Base-by-base conservation (phyloP, 2,888 invertebrate species). In the Eupeodes luniger region DNA sequence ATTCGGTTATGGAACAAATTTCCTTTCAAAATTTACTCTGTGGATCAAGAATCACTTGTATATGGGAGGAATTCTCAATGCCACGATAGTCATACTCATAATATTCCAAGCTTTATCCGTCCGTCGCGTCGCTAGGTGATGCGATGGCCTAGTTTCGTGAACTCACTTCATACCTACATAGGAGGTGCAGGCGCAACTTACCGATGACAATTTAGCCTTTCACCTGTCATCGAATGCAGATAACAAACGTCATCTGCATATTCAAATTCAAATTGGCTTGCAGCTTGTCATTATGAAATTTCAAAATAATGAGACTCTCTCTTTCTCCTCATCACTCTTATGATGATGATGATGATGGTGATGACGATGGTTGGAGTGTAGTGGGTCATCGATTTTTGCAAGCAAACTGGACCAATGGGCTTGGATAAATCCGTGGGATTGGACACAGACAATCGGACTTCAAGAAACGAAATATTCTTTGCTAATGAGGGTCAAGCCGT, bases 191-290 rank as follows among this genome's bases (percentile, higher is more conserved):
- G 19, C 47, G 53, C 64, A 64, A 51, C 55, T 78, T 59, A 5
- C 69, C 69, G 69, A 62, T 79, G 82, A 83, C 82, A 83, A 80
- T 83, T 79, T 80, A 83, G 86, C 86, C 82, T 86, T 84, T 81
- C 80, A 84, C 80, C 84, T 84, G 83, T 83, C 84, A 66, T 40
- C 66, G 59, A 10, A 4, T 64, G 44, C 66, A 70, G 47, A 72
- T 53, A 66, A 44, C 53, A 72, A 40, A 69, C 69, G 69, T 74
- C 82, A 86, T 86, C 69, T 86, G 85, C 81, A 81, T 81, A 84
- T 59, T 55, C 66, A 59, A 64, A 84, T 59, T 55, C 66, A 59
- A 64, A 51, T 36, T 12, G 5, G 69, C 44, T 49, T 16, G n/a
- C 61, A 16, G 51, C 67, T 61, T 70, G 76, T 77, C 79, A 70